These are phyloP conservation scores for Hucho hucho DNA, from an alignment of 2,113 vertebrate species.

Conservation along the genomic window DNA sequence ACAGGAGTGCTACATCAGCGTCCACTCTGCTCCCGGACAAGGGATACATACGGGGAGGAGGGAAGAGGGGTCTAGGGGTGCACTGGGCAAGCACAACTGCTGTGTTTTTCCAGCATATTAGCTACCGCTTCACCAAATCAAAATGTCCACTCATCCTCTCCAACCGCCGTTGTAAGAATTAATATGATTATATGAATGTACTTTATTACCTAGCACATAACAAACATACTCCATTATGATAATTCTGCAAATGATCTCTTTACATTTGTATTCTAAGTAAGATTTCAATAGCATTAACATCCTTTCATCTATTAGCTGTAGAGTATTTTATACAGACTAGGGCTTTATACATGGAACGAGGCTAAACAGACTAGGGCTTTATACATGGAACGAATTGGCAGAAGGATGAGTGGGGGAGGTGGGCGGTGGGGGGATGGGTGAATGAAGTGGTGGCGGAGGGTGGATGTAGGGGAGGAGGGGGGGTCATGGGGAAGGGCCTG, in stretches of 20 bases:
- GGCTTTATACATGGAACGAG: no score
- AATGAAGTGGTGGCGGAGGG: slow-evolving; percentile 43
- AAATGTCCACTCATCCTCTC: slow-evolving; percentile 18
- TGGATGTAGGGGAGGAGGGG: slow-evolving; percentile 42
- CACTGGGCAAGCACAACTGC: not conserved
- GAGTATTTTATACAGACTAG: no score
- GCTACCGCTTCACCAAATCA: not conserved
- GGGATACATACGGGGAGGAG: slow-evolving; percentile 16
- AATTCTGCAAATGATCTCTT: not conserved
- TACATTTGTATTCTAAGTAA: slow-evolving; percentile 30
- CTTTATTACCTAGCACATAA: slow-evolving; percentile 24
- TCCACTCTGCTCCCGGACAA: slow-evolving; percentile 45
- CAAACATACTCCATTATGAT: not conserved
- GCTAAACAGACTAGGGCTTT: slow-evolving; percentile 8
- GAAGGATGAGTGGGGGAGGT: slow-evolving; percentile 31
- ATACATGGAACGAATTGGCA: not conserved
- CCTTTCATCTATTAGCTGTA: no score
- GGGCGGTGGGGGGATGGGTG: slow-evolving; percentile 16
- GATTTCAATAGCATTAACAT: slow-evolving; percentile 33
- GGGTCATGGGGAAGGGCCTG: slow-evolving; percentile 55
- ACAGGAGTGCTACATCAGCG: slow-evolving; percentile 70
- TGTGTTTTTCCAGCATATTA: not conserved
- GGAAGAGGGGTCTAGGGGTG: not conserved
- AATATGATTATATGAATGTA: slow-evolving; percentile 3
- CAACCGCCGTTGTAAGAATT: slow-evolving; percentile 27